Evolutionary conservation across 2,888 invertebrate species (phyloP).

Genomic region (Nebria salina): DNA sequence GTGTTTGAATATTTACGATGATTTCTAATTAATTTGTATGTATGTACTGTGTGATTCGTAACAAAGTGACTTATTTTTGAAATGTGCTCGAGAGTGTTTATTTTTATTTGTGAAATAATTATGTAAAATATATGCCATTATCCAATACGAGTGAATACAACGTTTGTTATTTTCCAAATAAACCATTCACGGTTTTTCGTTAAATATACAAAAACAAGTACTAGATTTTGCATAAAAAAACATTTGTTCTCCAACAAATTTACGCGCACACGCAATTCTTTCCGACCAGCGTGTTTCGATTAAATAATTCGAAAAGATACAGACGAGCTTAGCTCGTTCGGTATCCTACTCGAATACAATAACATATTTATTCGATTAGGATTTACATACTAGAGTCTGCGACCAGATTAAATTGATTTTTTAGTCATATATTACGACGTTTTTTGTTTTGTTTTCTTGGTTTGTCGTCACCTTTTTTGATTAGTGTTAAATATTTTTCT

Average conservation of each 20-base stretch:
- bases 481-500: not conserved
- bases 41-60: too few species aligned
- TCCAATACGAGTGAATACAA: not conserved
- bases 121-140: too few species aligned
- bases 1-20: too few species aligned
- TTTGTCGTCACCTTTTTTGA: conserved; percentile 28
- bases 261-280: not conserved
- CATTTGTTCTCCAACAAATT: too few species aligned
- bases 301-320: not conserved
- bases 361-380: conserved; percentile 41
- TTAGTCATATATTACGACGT: conserved; percentile 33
- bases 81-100: too few species aligned
- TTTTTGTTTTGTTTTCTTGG: conserved; percentile 21
- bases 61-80: too few species aligned
- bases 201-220: not conserved
- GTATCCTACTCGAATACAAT: conserved; percentile 33
- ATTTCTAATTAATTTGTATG: too few species aligned
- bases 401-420: conserved; percentile 45
- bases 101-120: too few species aligned
- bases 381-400: conserved; percentile 42
- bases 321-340: not conserved
- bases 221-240: not conserved
- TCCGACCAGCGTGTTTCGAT: not conserved
- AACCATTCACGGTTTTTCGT: not conserved
- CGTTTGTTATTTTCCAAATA: not conserved